These are phyloP conservation scores for Catostylus mosaicus DNA, from an alignment of 30 jellyfish, hydroid and myxozoan species.

Conservation along the genomic window DNA sequence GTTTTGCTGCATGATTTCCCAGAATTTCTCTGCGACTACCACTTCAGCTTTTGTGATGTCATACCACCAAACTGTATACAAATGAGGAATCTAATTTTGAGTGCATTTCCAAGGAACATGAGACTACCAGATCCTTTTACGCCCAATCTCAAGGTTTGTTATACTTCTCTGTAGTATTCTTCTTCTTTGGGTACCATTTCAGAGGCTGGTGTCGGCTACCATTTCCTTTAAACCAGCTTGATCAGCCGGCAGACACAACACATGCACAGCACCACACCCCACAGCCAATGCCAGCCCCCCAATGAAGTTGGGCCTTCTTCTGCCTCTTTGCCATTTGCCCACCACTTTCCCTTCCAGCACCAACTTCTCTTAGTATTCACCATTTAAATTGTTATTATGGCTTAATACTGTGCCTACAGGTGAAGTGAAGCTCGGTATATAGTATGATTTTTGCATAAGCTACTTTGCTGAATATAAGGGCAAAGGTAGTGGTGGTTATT, in stretches of 20 bases:
- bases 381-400: too few species aligned
- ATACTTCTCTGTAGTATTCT: background rate
- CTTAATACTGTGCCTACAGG: too few species aligned
- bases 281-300: conserved; percentile 20
- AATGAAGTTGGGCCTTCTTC: too few species aligned
- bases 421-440: too few species aligned
- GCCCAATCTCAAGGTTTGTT: conserved; percentile 89
- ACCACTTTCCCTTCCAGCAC: too few species aligned
- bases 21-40: conserved; percentile 96
- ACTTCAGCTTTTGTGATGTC: conserved; percentile 96
- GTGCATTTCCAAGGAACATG: conserved; percentile 99
- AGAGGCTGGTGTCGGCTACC: conserved; percentile 18
- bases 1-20: conserved; percentile 97
- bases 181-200: too few species aligned
- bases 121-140: conserved; percentile 98
- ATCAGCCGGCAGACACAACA: conserved; percentile 9
- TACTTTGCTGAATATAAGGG: too few species aligned
- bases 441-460: too few species aligned
- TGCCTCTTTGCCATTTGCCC: too few species aligned
- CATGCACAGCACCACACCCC: conserved; percentile 12
- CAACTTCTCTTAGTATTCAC: too few species aligned
- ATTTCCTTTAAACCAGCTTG: conserved; percentile 9
- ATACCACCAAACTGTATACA: conserved; percentile 99
- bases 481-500: too few species aligned
- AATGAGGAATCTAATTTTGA: conserved; percentile 93